phyloP scores from a whole-genome alignment of 1,140 invertebrate genomes.

The Sinonovacula constricta region DNA sequence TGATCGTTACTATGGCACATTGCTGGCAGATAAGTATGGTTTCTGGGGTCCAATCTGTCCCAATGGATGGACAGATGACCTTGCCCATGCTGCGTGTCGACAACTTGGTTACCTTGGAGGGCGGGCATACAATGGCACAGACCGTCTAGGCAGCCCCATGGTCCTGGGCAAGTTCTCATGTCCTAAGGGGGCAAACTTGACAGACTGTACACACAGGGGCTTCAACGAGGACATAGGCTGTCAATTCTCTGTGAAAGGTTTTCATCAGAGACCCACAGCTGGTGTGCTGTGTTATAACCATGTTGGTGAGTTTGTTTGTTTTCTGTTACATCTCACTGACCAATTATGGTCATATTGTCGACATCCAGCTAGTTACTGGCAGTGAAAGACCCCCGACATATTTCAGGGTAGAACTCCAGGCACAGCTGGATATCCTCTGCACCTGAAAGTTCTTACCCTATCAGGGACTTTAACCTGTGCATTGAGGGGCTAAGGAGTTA shows the following conservation, averaged over 20 bases:
- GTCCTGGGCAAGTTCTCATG: slow-evolving; percentile 55
- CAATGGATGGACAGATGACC: slow-evolving; percentile 53
- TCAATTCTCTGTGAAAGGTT: slow-evolving; percentile 13
- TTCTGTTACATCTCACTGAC: too few species aligned
- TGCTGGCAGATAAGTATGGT: slow-evolving; percentile 58
- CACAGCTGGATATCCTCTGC: too few species aligned
- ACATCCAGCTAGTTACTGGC: too few species aligned
- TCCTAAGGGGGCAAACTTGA: slow-evolving; percentile 34
- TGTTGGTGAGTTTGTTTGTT: slow-evolving; percentile 49
- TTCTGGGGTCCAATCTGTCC: slow-evolving; percentile 64
- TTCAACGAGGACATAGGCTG: slow-evolving; percentile 56
- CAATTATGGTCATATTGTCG: too few species aligned
- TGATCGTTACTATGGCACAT: slow-evolving; percentile 42
- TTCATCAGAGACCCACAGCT: slow-evolving; percentile 29
- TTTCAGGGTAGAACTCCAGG: too few species aligned
- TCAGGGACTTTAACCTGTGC: too few species aligned
- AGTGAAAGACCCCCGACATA: too few species aligned
- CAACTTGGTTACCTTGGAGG: slow-evolving; percentile 53
- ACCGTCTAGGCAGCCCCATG: slow-evolving; percentile 35
- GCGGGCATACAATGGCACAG: slow-evolving; percentile 39
- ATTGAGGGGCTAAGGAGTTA: too few species aligned
- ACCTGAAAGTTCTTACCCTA: too few species aligned
- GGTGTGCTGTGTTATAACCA: slow-evolving; percentile 58
- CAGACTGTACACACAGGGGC: slow-evolving; percentile 49
- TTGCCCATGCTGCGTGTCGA: slow-evolving; percentile 55